These are phyloP conservation scores for Lipophrys pholis DNA, from an alignment of 2,113 vertebrate species.

Conservation along the genomic window DNA sequence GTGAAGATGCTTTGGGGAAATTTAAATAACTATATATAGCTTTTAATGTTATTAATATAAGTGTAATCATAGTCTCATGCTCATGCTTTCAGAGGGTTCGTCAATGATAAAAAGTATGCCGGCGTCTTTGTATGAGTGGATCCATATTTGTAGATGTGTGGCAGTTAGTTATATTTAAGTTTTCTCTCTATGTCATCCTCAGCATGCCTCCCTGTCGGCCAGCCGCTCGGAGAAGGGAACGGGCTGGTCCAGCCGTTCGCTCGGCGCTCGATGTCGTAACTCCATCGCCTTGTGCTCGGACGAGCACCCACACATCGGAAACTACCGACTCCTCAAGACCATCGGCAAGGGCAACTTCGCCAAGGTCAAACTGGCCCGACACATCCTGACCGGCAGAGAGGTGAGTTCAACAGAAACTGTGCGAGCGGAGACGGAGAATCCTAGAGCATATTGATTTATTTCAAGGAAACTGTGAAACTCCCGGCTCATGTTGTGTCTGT, in stretches of 20 bases:
- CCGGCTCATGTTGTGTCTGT: too few relatives aligned
- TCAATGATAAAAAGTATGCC: too few relatives aligned
- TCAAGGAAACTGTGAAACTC: too few relatives aligned
- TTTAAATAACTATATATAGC: too few relatives aligned
- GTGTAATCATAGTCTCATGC: too few relatives aligned
- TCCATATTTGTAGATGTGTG: too few relatives aligned
- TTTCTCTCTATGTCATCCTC: slow-evolving; percentile 29
- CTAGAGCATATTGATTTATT: too few relatives aligned
- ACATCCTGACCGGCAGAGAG: slow-evolving; percentile 92
- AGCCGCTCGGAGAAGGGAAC: slow-evolving; percentile 91
- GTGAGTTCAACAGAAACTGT: slow-evolving; percentile 68
- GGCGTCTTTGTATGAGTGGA: too few relatives aligned
- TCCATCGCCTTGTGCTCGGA: slow-evolving; percentile 92
- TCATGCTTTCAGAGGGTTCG: too few relatives aligned
- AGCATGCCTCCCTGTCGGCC: slow-evolving; percentile 88
- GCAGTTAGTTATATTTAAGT: not conserved
- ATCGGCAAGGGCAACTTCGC: slow-evolving; percentile 96
- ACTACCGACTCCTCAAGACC: slow-evolving; percentile 93
- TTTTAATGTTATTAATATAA: too few relatives aligned
- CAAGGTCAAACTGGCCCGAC: slow-evolving; percentile 93
- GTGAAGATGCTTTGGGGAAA: too few relatives aligned
- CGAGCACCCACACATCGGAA: slow-evolving; percentile 93
- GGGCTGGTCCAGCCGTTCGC: slow-evolving; percentile 89
- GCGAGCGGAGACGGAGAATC: too few relatives aligned
- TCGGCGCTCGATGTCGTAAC: slow-evolving; percentile 92